phyloP scores from a whole-genome alignment of 1,140 invertebrate genomes.

The Magallana gigas region DNA sequence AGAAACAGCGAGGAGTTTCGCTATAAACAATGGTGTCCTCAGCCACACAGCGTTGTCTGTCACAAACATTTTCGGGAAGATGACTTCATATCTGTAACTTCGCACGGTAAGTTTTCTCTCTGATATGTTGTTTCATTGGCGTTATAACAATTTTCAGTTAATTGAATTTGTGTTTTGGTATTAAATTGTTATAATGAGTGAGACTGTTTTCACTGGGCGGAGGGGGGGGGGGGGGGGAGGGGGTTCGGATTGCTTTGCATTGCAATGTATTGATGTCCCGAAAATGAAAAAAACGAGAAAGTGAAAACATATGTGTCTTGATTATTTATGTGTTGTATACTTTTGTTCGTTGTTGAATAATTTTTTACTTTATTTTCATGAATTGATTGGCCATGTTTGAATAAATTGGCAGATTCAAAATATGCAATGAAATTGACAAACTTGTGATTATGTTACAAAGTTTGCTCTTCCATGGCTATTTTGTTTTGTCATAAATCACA shows the following conservation, averaged over 20 bases:
- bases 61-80: no score
- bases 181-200: no score
- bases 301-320: not conserved
- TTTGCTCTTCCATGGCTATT: no score
- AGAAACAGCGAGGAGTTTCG: not conserved
- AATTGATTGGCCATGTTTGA: not conserved
- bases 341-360: not conserved
- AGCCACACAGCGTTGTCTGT: no score
- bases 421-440: not conserved
- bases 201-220: not conserved
- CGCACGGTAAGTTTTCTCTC: no score
- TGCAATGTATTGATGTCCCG: not conserved
- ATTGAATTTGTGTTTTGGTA: not conserved
- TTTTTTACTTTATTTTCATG: not conserved
- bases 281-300: not conserved
- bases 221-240: not conserved
- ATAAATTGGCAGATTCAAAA: not conserved
- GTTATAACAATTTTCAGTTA: not conserved
- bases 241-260: not conserved
- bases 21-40: no score
- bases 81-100: no score
- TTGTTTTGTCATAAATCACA: not conserved
- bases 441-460: no score
- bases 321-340: not conserved
- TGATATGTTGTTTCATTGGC: no score